Base-by-base conservation (phyloP, 2,113 vertebrate genomes). In the Meleagris gallopavo region DNA sequence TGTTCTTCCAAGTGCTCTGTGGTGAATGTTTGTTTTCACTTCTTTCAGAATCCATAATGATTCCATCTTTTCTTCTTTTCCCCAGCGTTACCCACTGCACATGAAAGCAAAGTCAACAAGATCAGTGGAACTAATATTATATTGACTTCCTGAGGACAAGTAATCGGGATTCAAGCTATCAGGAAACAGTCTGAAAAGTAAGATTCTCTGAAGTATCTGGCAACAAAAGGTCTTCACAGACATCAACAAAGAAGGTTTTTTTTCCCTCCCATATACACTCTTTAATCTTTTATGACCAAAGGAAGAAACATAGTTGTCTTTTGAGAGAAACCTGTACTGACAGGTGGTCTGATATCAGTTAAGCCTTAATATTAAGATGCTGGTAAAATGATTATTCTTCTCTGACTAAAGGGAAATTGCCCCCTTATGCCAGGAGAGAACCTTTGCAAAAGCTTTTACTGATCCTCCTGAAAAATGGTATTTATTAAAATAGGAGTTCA, bases 71-170 rank as follows among this genome's bases (percentile, higher is more conserved):
- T 76, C 38, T 93, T 72, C 82, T 92, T 95, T 86, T 85, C 84
- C 89, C 85, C 65, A 92, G 86, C 1, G 9, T 64, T 91, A 73
- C 41, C 67, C 16, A 1, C 38, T 72, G 52, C 86, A 91, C 77
- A 94, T 94, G 58, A 96, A 96, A 94, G 88, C 72, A 92, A 95
- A 96, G 79, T 93, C 95, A 96, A 95, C 57, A 94, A 92, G 78
- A 94, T 88, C 69, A 85, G 83, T 93, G 91, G 89, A 89, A 82
- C 70, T 88, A 91, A 91, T 88, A 93, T 73, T 81, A 89, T 11
- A 77, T 62, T 86, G 91, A 69, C 46, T 93, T 94, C 89, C 76
- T 67, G 75, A 87, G 88, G 88, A 89, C n/a, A 94, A 95, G 77
- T 40, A 83, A 89, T 94, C 52, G 61, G 52, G 94, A 94, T 93